phyloP scores from a whole-genome alignment of 2,113 vertebrate genomes.

The Platichthys stellatus region DNA sequence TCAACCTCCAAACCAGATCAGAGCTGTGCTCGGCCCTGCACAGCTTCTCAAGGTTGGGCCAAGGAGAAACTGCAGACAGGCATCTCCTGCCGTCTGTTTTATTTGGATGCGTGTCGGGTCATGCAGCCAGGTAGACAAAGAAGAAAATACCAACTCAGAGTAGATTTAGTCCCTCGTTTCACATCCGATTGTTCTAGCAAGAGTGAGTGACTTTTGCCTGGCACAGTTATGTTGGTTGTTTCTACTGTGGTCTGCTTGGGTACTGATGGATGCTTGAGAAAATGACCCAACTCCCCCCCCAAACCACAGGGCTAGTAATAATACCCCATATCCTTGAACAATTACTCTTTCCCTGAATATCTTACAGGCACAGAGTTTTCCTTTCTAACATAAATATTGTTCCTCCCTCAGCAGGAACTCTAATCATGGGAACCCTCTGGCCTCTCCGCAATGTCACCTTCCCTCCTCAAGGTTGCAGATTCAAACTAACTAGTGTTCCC shows the following conservation, averaged over 20 bases:
- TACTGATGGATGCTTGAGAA: conserved; percentile 42
- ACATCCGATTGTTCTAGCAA: conserved; percentile 22
- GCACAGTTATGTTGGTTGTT: conserved; percentile 24
- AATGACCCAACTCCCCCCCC: conserved; percentile 24
- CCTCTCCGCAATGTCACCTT: conserved; percentile 38
- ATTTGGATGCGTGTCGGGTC: conserved; percentile 52
- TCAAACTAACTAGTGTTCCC: conserved; percentile 39
- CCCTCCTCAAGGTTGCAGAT: conserved; percentile 42
- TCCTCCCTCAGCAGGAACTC: conserved; percentile 45
- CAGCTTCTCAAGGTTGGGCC: conserved; percentile 77
- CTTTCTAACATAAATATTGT: conserved; percentile 78
- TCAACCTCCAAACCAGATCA: conserved; percentile 51
- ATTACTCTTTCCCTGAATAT: conserved; percentile 61
- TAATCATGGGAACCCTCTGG: conserved; percentile 74
- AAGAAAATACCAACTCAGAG: conserved; percentile 15
- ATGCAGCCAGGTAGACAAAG: conserved; percentile 30
- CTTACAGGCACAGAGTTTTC: conserved; percentile 52
- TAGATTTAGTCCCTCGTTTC: conserved; percentile 20
- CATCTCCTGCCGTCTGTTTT: conserved; percentile 69
- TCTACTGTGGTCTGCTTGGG: conserved; percentile 14
- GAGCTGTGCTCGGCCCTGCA: conserved; percentile 54
- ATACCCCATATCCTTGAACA: conserved; percentile 51
- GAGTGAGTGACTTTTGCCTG: conserved; percentile 34
- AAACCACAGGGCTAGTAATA: conserved; percentile 61
- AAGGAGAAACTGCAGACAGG: conserved; percentile 67